Evolutionary conservation across 2,888 invertebrate genomes (phyloP).

Genomic region (Drosophila tripunctata): DNA sequence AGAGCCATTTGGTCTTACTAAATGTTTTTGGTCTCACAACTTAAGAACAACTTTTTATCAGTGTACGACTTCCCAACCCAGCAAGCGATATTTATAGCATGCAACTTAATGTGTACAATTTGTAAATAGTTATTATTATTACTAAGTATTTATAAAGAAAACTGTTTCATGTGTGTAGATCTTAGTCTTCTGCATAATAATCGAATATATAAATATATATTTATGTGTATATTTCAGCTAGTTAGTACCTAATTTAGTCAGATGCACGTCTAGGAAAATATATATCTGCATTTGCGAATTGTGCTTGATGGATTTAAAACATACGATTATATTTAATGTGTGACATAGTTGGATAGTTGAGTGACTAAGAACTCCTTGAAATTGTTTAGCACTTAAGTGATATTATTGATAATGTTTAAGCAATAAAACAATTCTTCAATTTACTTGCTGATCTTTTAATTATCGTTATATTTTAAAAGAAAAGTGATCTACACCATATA

Average conservation of each 20-base stretch:
- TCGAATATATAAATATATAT: constrained; percentile 6
- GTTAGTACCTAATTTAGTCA: constrained; percentile 63
- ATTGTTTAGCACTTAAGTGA: constrained; percentile 78
- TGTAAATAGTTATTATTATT: constrained; percentile 25
- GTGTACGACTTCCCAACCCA: neutral
- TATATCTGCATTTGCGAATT: constrained; percentile 47
- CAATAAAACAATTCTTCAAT: constrained; percentile 78
- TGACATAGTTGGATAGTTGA: constrained; percentile 24
- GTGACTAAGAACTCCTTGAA: constrained; percentile 56
- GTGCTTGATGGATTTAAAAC: constrained; percentile 30
- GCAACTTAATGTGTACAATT: constrained; percentile 38
- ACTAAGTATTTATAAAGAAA: neutral
- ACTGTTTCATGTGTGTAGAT: constrained; percentile 18
- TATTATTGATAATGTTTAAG: constrained; percentile 79
- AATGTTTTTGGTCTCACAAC: too few species aligned
- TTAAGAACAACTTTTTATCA: neutral
- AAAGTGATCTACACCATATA: neutral
- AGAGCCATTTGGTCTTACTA: too few species aligned
- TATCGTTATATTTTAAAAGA: neutral
- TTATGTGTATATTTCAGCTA: constrained; percentile 40
- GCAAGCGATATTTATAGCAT: constrained; percentile 34
- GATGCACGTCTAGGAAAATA: constrained; percentile 13
- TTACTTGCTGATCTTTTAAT: neutral
- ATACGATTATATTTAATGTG: constrained; percentile 28
- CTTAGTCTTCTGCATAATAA: constrained; percentile 5